Percentiles rank a stretch among this genome's conserved stretches.
phyloP scores from a whole-genome alignment of 2,888 invertebrate species.

The Calameuta idolon region DNA sequence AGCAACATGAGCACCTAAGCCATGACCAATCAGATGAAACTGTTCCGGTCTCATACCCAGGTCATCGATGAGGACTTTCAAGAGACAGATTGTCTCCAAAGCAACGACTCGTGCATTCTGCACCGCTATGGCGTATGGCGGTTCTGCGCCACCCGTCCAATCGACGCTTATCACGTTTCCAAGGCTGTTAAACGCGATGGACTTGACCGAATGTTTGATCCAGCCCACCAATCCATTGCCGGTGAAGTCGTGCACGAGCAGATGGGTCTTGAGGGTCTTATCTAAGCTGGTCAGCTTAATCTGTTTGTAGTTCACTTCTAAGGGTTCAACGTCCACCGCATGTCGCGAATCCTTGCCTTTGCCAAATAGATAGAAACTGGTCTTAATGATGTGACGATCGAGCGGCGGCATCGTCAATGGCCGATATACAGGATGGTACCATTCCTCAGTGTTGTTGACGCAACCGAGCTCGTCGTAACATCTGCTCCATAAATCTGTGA shows the following conservation, averaged over 20 bases:
- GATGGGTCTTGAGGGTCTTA: constrained; percentile 30
- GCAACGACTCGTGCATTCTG: constrained; percentile 73
- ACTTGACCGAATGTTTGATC: constrained; percentile 42
- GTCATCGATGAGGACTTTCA: constrained; percentile 58
- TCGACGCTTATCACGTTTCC: constrained; percentile 69
- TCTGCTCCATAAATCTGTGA: constrained; percentile 22
- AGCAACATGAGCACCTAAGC: constrained; percentile 69
- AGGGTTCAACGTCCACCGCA: constrained; percentile 28
- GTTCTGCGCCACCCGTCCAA: constrained; percentile 70
- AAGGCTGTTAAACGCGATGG: constrained; percentile 47
- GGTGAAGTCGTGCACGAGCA: constrained; percentile 67
- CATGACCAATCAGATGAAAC: constrained; percentile 70
- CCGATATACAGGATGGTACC: constrained; percentile 60
- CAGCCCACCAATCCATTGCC: constrained; percentile 66
- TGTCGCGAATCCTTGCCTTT: constrained; percentile 31
- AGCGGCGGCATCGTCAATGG: constrained; percentile 63
- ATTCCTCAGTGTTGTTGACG: constrained; percentile 59
- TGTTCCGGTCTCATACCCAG: constrained; percentile 45
- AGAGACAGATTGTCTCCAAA: constrained; percentile 66
- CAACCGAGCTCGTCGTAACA: constrained; percentile 66
- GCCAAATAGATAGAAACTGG: constrained; percentile 59
- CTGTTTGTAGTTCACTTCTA: constrained; percentile 15
- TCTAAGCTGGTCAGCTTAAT: constrained; percentile 18
- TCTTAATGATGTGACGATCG: constrained; percentile 63
- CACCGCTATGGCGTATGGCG: constrained; percentile 71